phyloP scores from a whole-genome alignment of 2,797 vertebrate genomes.

The Coilia nasus region DNA sequence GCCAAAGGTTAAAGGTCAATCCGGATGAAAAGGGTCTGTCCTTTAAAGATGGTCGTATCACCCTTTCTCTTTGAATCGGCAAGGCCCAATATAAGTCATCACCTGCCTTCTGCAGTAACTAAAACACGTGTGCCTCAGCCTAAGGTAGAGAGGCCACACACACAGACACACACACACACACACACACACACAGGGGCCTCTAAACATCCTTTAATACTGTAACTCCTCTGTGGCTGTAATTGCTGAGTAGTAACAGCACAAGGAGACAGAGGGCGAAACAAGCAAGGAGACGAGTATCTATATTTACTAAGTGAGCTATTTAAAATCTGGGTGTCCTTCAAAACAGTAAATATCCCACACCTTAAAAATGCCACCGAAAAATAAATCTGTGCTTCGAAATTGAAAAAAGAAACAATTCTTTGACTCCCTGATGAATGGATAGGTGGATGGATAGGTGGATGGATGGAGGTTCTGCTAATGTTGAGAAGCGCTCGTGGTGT shows the following conservation, averaged over 20 bases:
- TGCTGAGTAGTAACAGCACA: neutral
- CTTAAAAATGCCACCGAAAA: neutral
- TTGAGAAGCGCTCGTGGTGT: neutral
- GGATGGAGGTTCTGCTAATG: neutral
- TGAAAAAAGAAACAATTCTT: neutral
- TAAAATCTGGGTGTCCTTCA: slow-evolving; percentile 10
- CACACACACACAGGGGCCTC: slow-evolving; percentile 18
- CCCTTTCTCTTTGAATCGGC: neutral
- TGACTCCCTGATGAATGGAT: neutral
- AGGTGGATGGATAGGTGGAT: neutral
- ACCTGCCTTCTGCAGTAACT: neutral
- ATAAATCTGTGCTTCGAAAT: neutral
- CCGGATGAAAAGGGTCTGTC: neutral
- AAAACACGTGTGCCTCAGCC: neutral
- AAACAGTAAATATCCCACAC: slow-evolving; percentile 5
- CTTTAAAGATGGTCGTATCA: neutral
- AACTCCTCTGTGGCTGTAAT: neutral
- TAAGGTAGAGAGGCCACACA: neutral
- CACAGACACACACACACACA: neutral
- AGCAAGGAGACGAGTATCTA: neutral
- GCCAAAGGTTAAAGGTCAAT: neutral
- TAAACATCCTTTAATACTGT: neutral
- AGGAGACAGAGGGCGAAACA: neutral
- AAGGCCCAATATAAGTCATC: neutral
- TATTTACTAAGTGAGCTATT: slow-evolving; percentile 18